Evolutionary conservation across 1,140 invertebrate genomes (phyloP).

Genomic region (Papilio polyxenes): DNA sequence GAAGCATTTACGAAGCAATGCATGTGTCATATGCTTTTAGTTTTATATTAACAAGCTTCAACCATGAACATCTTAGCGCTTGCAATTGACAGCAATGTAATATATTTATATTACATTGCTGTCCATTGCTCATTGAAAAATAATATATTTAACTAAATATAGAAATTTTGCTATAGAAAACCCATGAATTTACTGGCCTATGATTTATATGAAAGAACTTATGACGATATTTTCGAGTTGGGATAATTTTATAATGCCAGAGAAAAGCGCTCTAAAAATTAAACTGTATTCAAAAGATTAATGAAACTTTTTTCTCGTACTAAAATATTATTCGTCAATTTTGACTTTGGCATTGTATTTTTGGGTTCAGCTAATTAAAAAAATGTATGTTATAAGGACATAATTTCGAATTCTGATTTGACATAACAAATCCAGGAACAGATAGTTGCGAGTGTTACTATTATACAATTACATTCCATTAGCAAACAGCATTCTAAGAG

Average conservation of each 20-base stretch:
- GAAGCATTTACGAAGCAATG: background rate
- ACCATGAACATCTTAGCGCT: background rate
- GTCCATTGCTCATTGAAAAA: background rate
- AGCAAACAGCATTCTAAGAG: background rate
- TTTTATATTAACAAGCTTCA: background rate
- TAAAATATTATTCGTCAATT: too few species aligned
- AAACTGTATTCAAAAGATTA: too few species aligned
- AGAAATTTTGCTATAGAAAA: background rate
- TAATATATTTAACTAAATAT: background rate
- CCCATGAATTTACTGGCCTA: too few species aligned
- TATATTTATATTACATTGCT: too few species aligned
- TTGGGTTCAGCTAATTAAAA: too few species aligned
- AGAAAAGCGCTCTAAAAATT: too few species aligned
- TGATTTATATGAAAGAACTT: too few species aligned
- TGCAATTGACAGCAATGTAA: background rate
- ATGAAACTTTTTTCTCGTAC: too few species aligned
- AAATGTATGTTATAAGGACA: background rate
- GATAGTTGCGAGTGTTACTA: constrained; percentile 15
- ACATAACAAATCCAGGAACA: background rate
- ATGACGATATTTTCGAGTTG: too few species aligned
- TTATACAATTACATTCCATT: constrained; percentile 33
- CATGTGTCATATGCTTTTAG: background rate
- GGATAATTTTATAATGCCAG: too few species aligned
- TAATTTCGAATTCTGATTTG: background rate
- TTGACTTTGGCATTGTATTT: too few species aligned